Conservation (phyloP, 2,113 vertebrate genomes). For the Phrynosoma platyrhinos region DNA sequence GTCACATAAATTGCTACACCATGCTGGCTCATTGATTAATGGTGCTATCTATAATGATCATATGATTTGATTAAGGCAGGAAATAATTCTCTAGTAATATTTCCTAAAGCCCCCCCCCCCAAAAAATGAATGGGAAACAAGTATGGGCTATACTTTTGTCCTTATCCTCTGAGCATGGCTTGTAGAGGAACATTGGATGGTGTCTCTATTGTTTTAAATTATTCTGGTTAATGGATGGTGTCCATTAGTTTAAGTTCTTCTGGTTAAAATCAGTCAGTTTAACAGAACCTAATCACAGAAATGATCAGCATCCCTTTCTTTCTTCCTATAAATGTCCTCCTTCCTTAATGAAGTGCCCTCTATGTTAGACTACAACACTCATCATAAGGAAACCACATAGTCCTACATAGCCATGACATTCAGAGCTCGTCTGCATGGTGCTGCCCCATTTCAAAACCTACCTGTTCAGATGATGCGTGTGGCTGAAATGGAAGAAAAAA, state of each 20-base stretch:
- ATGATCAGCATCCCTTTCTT: not conserved
- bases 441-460: too few relatives aligned
- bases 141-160: not conserved
- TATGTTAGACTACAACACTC: not conserved
- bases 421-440: too few relatives aligned
- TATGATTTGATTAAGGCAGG: not conserved
- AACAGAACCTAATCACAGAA: not conserved
- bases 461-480: too few relatives aligned
- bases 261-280: not conserved
- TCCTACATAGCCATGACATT: not conserved
- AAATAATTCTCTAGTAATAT: not conserved
- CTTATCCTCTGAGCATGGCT: not conserved
- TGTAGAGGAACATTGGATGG: not conserved
- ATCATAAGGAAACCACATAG: not conserved
- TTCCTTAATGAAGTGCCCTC: not conserved
- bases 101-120: not conserved
- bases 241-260: not conserved
- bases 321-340: not conserved
- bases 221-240: not conserved
- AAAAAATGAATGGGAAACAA: not conserved
- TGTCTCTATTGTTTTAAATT: not conserved
- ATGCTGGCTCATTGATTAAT: too few relatives aligned
- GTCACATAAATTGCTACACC: too few relatives aligned
- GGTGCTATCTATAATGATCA: too few relatives aligned
- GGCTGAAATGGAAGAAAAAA: too few relatives aligned